A percentile compares a stretch with the other conserved stretches of the same genome.
These are phyloP conservation scores for Arrhamphus sclerolepis DNA, from an alignment of 2,797 vertebrate genomes.

Conservation along the genomic window DNA sequence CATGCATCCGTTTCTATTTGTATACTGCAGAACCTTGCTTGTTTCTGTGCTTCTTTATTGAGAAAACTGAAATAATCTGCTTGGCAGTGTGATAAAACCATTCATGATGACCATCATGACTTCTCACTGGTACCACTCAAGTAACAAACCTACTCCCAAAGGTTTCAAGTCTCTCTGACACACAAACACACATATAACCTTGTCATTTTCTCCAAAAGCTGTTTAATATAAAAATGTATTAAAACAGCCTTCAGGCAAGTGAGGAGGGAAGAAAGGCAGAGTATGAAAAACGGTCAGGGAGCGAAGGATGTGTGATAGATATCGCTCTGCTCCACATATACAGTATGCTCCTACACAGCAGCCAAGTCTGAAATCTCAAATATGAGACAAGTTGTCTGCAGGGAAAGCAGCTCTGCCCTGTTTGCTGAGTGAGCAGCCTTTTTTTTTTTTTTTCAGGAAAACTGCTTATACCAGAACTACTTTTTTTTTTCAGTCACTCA, in stretches of 20 bases:
- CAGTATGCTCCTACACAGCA: constrained; percentile 11
- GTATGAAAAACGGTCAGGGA: constrained; percentile 30
- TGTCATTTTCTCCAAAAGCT: constrained; percentile 7
- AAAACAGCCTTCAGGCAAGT: constrained; percentile 2
- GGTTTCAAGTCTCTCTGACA: background rate
- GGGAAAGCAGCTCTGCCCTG: constrained; percentile 18
- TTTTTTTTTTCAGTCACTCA: constrained; percentile 39
- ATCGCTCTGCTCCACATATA: constrained; percentile 19
- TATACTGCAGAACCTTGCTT: background rate
- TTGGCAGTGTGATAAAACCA: background rate
- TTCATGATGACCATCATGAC: too few relatives aligned
- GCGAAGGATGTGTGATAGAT: constrained; percentile 36
- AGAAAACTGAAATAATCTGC: background rate
- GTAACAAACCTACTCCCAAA: background rate
- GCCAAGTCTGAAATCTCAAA: constrained; percentile 40
- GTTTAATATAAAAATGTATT: constrained; percentile 44
- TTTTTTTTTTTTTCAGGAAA: constrained; percentile 44
- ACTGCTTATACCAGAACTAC: constrained; percentile 23
- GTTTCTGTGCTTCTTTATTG: background rate
- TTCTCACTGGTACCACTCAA: background rate
- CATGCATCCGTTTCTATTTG: constrained; percentile 10
- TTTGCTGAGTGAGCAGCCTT: constrained; percentile 45
- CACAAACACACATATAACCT: too few relatives aligned
- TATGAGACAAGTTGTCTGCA: constrained; percentile 8
- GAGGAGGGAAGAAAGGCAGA: constrained; percentile 10